Evolutionary conservation across 2,113 vertebrate genomes (phyloP).

Genomic region (Syrmaticus mikado): DNA sequence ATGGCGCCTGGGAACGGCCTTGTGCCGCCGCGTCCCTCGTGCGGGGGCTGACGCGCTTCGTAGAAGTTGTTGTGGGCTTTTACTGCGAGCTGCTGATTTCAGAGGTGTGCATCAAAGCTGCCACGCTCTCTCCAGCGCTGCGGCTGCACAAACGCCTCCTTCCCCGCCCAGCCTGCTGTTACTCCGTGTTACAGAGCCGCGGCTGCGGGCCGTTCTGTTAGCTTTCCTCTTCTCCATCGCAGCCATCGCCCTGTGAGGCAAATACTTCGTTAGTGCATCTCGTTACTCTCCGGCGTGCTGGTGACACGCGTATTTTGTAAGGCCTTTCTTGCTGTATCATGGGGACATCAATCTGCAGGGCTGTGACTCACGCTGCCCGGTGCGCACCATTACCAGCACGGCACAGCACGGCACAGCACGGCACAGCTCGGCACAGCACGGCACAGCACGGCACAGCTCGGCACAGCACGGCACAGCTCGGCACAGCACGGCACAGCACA

Average conservation of each 20-base stretch:
- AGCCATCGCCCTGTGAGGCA: not conserved
- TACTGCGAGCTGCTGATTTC: not conserved
- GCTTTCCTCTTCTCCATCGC: not conserved
- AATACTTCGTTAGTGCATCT: not conserved
- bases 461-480: too few species aligned
- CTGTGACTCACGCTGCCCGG: conserved; percentile 24
- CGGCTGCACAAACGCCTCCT: not conserved
- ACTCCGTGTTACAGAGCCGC: not conserved
- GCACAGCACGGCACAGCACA: not conserved
- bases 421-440: too few species aligned
- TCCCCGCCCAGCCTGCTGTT: fast-evolving
- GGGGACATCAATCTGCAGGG: not conserved
- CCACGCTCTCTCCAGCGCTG: not conserved
- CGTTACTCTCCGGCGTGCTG: fast-evolving
- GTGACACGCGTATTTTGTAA: conserved; percentile 27
- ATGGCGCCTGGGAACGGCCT: too few species aligned
- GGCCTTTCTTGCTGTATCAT: not conserved
- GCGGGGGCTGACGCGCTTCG: not conserved
- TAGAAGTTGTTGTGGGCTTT: not conserved
- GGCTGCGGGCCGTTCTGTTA: fast-evolving
- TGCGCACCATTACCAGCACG: not conserved
- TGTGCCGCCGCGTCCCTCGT: not conserved
- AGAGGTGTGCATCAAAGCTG: not conserved
- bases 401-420: too few species aligned
- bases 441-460: too few species aligned